Base-by-base conservation (phyloP, 1,140 invertebrate genomes). In the Drosophila pruinosa region DNA sequence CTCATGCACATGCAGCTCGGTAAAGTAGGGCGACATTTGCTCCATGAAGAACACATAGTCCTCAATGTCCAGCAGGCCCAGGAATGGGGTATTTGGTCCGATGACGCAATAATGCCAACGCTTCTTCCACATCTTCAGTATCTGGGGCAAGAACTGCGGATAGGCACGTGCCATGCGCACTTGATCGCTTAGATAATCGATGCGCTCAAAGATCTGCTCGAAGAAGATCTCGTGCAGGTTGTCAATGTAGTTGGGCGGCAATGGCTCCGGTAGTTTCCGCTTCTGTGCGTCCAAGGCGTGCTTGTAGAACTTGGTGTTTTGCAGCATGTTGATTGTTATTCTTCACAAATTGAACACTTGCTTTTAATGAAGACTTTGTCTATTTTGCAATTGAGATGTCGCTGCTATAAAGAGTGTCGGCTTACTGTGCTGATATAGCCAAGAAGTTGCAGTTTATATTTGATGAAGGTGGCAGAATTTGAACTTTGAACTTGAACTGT, bases 1-100 rank as follows among this genome's bases (percentile, higher is more conserved):
- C 21, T 78, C 82, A 12, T 88, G 56, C 4, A 88, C 78, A 47
- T 88, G 82, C 38, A 88, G 50, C 36, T 88, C 82, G 0, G 59
- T 78, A 14, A 88, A 88, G 10, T 6, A 34, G 10, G 31, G 31
- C 53, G 59, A 2, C 83, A 89, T 88, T n/a, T 89, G 47, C 3
- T 75, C 64, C 82, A 88, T 88, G 12, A 88, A 88, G 57, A 88
- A 89, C 0, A 78, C 78, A 50, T 88, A 88, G 12, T 88, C 83
- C 26, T 88, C 83, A 21, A 88, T 82, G 53, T 78, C 71, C 3
- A 88, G 68, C 2, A 78, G 43, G 1, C 63, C 45, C 31, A 88
- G 4, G 4, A 75, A 88, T 0, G 57, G 36, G 0, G 78, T 88
- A 2, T 88, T 88, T 0, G 82, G 82, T 2, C 82, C 82, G 0